A percentile compares a stretch with the other conserved stretches of the same genome.
Evolutionary conservation across 1,140 invertebrate species (phyloP).

Genomic region (Drosophila arawakana): DNA sequence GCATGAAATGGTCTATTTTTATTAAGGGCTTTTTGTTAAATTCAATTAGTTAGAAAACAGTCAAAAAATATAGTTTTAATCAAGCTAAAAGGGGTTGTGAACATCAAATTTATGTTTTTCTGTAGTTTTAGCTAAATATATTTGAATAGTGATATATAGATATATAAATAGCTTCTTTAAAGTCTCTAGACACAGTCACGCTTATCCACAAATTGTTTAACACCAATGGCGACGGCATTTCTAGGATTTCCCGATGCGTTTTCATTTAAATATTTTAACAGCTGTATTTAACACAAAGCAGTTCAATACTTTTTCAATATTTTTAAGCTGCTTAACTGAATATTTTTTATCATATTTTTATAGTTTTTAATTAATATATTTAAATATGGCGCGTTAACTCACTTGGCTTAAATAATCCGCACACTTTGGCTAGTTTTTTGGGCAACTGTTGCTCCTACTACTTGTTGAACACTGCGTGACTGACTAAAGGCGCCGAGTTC

Average conservation of each 20-base stretch:
- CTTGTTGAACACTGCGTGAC: constrained; percentile 80
- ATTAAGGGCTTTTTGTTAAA: too few species aligned
- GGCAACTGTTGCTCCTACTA: constrained; percentile 78
- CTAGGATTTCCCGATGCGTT: constrained; percentile 61
- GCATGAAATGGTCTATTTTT: constrained; percentile 9
- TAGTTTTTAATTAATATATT: background rate
- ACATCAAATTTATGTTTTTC: too few species aligned
- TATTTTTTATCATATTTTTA: background rate
- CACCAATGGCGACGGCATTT: constrained; percentile 64
- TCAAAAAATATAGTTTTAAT: background rate
- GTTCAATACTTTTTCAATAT: background rate
- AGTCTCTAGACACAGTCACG: background rate
- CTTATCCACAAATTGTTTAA: constrained; percentile 9
- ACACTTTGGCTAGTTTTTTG: constrained; percentile 44
- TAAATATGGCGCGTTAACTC: constrained; percentile 29
- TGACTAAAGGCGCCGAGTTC: constrained; percentile 63
- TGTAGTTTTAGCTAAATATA: too few species aligned
- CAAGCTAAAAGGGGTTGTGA: background rate
- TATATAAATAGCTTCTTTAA: background rate
- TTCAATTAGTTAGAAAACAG: too few species aligned
- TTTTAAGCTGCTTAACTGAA: background rate
- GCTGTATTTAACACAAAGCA: background rate
- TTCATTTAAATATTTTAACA: background rate
- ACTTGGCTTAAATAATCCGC: constrained; percentile 22
- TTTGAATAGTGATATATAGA: too few species aligned